phyloP scores from a whole-genome alignment of 2,797 vertebrate genomes.

The Muscicapa comitata region DNA sequence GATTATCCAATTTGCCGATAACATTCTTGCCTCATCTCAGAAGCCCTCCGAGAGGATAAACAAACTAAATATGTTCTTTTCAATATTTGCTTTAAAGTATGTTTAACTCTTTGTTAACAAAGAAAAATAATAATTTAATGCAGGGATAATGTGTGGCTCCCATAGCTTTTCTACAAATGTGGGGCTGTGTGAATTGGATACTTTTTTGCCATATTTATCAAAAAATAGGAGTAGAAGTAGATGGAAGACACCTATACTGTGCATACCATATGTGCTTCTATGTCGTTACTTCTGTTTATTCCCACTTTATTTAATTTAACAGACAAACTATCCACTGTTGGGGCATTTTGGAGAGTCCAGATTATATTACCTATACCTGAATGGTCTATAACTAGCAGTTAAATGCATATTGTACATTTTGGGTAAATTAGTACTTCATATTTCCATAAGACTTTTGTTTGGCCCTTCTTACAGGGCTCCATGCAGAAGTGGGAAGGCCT shows the following conservation, averaged over 20 bases:
- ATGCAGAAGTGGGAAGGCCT: background rate
- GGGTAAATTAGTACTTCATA: background rate
- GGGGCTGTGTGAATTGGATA: background rate
- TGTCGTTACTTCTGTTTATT: background rate
- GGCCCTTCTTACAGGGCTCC: background rate
- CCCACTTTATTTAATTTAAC: background rate
- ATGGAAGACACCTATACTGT: background rate
- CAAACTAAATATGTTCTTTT: background rate
- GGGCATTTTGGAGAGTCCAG: background rate
- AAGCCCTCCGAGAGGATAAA: slow-evolving; percentile 26
- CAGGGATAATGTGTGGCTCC: background rate
- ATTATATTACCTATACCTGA: background rate
- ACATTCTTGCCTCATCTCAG: slow-evolving; percentile 29
- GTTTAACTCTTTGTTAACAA: background rate
- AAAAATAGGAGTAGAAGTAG: background rate
- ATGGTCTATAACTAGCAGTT: background rate
- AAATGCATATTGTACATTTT: background rate
- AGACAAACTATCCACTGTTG: background rate
- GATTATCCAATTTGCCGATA: slow-evolving; percentile 58
- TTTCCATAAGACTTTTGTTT: background rate
- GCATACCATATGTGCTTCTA: background rate
- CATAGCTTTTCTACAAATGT: background rate
- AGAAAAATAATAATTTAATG: background rate
- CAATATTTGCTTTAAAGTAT: background rate
- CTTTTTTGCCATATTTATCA: background rate